Evolutionary conservation across 2,113 vertebrate species (phyloP).

Genomic region (Chaetodon auriga): DNA sequence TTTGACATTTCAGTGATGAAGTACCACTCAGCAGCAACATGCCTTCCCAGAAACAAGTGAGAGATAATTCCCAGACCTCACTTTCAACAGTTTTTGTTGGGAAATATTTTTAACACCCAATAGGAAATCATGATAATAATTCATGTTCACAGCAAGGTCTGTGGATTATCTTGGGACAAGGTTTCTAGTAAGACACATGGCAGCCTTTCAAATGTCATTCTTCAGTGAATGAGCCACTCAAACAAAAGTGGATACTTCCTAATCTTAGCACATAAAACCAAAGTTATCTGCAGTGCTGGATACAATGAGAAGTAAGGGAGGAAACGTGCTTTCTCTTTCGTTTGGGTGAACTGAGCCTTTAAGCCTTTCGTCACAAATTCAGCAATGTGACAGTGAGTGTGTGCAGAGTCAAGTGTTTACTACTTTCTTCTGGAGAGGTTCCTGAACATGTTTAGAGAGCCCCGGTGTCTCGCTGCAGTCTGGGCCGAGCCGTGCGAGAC

Average conservation of each 20-base stretch:
- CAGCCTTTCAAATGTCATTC: not conserved
- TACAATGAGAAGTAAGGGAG: not conserved
- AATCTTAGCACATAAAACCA: constrained; percentile 2
- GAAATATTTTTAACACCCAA: not conserved
- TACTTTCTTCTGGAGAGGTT: constrained; percentile 44
- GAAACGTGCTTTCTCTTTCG: constrained; percentile 12
- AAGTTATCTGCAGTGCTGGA: not conserved
- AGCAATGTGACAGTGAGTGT: constrained; percentile 65
- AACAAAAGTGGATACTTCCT: not conserved
- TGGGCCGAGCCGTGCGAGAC: constrained; percentile 38
- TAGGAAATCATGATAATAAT: not conserved
- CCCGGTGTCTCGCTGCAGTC: constrained; percentile 37
- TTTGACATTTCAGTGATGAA: not conserved
- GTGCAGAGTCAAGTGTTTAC: constrained; percentile 68
- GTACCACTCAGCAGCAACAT: not conserved
- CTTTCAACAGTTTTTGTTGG: not conserved
- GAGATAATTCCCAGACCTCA: not conserved
- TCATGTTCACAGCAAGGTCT: not conserved
- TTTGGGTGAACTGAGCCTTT: not conserved
- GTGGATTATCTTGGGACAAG: not conserved
- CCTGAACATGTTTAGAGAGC: constrained; percentile 56
- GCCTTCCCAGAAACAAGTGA: not conserved
- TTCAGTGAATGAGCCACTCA: not conserved
- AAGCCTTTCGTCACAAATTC: constrained; percentile 25
- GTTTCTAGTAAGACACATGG: not conserved